Base-by-base conservation (phyloP, 2,797 vertebrate genomes). In the Phrynocephalus guinanensis region DNA sequence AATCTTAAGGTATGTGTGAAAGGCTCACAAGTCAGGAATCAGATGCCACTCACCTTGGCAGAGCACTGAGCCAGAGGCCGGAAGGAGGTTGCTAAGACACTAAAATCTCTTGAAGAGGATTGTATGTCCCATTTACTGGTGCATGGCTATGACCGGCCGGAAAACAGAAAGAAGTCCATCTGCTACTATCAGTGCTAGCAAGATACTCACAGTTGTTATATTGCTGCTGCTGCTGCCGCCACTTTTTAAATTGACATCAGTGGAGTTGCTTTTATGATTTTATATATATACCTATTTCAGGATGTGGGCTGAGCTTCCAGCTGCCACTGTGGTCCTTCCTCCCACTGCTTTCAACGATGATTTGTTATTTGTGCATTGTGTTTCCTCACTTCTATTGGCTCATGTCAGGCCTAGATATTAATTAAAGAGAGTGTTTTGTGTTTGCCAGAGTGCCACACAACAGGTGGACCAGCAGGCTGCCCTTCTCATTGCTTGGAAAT, bases 301-400 rank as follows among this genome's bases (percentile, higher is more conserved):
- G 83, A 88, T 88, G 78, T 88, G 70, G 60, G 77, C 68, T 88
- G 82, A 83, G 33, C 33, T 50, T 84, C 70, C 71, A 7, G 81
- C 60, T 83, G 86, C 76, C 24, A 7, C 0, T 13, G 76, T 1
- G 0, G 83, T 84, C 60, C 18, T 82, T 87, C 84, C 83, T 87
- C 80, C 83, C 33, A 1, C 18, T 89, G 76, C 82, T 80, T 66
- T 78, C 86, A 1, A 0, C 6, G 81, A 30, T 87, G 87, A 91
- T 0, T 28, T 86, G 60, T 85, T 26, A 28, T 44, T 88, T 2
- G 1, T 33, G 73, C 1, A 0, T 82, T 13, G 80, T 67, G 50
- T 86, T 85, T 88, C 90, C 91, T 94, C 91, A 80, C 86, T 92
- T 86, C 91, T 93, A 82, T 94, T 92, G 91, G 81, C 50, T 82